Base-by-base conservation (phyloP, 2,888 invertebrate genomes). In the Amorpha juglandis region DNA sequence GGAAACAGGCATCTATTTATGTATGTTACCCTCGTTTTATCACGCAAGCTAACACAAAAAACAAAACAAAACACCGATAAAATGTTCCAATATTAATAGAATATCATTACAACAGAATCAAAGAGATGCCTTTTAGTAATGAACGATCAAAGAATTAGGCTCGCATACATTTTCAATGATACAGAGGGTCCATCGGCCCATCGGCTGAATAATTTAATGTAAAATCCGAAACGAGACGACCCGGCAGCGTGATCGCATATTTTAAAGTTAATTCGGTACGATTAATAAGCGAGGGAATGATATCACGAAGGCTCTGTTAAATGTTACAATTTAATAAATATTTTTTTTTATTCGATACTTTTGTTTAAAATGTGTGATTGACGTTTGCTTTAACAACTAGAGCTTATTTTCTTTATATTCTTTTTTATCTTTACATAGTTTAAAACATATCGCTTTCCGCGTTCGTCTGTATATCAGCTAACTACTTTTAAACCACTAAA, bases 91-190 rank as follows among this genome's bases (percentile, higher is more conserved):
- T 58, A 58, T 58, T 58, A 58, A 58, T 58, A 42, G 58, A 58
- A 58, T 58, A 42, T 42, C 58, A 58, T 58, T 58, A 58, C 42
- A 58, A 12, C 19, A 6, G 19, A 27, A 48, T 55, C 55, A 64
- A 64, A 48, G 55, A 64, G 47, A 47, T 58, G 48, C 35, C 16
- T n/a, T 38, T 12, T 16, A 27, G 33, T 58, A 64, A 64, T 47
- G 64, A 64, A 64, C 55, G 64, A 64, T 55, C 64, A 55, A 64
- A 64, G 55, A 55, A 48, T 47, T 55, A 58, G 42, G 38, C 12
- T 35, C 11, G 47, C 48, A 42, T 58, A 64, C 48, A 33, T 55
- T 19, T 48, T 35, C 47, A 58, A 58, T 48, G 33, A 64, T 55
- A 55, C 47, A 47, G 55, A 64, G n/a, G 55, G 47, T 21, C 58